phyloP scores from a whole-genome alignment of 1,140 invertebrate species.

The Monochamus saltuarius region DNA sequence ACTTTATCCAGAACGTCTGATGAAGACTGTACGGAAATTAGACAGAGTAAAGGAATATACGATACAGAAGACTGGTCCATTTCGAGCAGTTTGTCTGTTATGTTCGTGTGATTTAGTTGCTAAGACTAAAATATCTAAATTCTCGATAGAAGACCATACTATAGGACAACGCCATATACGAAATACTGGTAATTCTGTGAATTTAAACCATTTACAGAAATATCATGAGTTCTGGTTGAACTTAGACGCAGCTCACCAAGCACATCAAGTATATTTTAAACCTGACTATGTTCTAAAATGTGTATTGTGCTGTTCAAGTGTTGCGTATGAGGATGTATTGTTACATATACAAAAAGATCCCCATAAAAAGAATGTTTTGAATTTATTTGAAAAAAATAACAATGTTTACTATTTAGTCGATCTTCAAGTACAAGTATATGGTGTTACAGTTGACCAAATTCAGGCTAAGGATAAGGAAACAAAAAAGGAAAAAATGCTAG shows the following conservation, averaged over 20 bases:
- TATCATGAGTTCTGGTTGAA: conserved; percentile 36
- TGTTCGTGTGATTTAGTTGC: conserved; percentile 30
- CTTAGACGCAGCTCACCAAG: conserved; percentile 29
- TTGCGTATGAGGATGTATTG: not conserved
- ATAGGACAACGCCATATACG: conserved; percentile 36
- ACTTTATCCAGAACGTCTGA: conserved; percentile 25
- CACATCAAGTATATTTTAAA: conserved; percentile 39
- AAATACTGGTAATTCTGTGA: not conserved
- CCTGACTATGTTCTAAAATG: conserved; percentile 5
- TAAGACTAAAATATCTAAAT: conserved; percentile 20
- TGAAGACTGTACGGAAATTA: conserved; percentile 19
- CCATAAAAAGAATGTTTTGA: conserved; percentile 29
- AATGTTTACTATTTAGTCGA: conserved; percentile 27
- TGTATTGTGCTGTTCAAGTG: not conserved
- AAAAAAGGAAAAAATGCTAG: not conserved
- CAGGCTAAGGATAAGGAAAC: conserved; percentile 2
- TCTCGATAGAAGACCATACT: conserved; percentile 23
- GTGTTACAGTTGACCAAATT: conserved; percentile 13
- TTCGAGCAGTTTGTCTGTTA: conserved; percentile 30
- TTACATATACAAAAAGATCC: not conserved
- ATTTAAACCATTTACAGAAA: conserved; percentile 15
- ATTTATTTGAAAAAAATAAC: conserved; percentile 21
- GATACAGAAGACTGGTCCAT: conserved; percentile 29
- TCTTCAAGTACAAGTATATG: conserved; percentile 31
- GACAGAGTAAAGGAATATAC: conserved; percentile 28